These are phyloP conservation scores for Blennius ocellaris DNA, from an alignment of 2,113 vertebrate genomes.

Conservation along the genomic window DNA sequence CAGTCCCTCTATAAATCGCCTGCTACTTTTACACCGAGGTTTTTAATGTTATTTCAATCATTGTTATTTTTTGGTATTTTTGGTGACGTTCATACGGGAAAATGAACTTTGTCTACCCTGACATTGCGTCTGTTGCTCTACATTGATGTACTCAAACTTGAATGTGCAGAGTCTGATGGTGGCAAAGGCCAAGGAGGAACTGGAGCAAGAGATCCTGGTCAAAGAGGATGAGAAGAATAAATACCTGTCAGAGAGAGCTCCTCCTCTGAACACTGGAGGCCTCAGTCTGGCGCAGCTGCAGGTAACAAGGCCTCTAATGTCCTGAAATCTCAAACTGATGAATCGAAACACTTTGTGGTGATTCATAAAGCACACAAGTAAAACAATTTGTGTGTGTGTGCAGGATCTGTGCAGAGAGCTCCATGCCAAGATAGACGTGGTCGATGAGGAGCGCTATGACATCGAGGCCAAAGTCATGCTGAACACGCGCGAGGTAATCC, in stretches of 20 bases:
- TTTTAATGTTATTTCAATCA: too few relatives aligned
- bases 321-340: not conserved
- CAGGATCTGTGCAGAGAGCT: slow-evolving; percentile 93
- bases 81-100: too few relatives aligned
- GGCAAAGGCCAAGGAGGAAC: slow-evolving; percentile 92
- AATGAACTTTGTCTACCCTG: too few relatives aligned
- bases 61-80: too few relatives aligned
- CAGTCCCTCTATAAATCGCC: too few relatives aligned
- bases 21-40: too few relatives aligned
- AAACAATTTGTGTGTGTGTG: not conserved
- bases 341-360: too few relatives aligned
- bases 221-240: slow-evolving; percentile 90
- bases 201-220: slow-evolving; percentile 89
- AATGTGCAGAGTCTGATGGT: slow-evolving; percentile 91
- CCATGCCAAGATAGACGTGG: slow-evolving; percentile 89
- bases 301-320: slow-evolving; percentile 72
- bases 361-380: slow-evolving; percentile 15
- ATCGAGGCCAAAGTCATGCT: slow-evolving; percentile 93
- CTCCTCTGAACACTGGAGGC: slow-evolving; percentile 80
- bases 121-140: too few relatives aligned
- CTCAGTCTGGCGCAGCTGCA: slow-evolving; percentile 89
- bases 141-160: too few relatives aligned
- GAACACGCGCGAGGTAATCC: slow-evolving; percentile 89
- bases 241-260: slow-evolving; percentile 88
- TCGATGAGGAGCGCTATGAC: slow-evolving; percentile 94